Evolutionary conservation across 2,888 invertebrate genomes (phyloP).

Genomic region (Harpagoxenus sublaevis): DNA sequence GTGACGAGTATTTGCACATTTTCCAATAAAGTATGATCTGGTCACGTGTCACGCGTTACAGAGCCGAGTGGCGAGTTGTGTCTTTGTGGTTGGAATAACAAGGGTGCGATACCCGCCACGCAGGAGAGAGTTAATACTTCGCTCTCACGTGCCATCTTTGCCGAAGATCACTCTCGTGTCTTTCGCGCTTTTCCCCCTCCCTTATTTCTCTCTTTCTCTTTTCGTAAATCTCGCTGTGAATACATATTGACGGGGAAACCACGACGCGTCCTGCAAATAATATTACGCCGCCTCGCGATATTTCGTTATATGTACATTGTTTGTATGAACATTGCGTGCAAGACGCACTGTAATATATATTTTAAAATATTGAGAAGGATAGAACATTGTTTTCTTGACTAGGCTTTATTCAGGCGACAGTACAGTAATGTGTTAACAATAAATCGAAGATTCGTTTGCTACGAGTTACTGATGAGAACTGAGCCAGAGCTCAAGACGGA

Average conservation of each 20-base stretch:
- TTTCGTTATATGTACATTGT: not conserved
- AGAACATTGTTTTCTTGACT: not conserved
- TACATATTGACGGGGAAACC: constrained; percentile 29
- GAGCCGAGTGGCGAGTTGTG: constrained; percentile 80
- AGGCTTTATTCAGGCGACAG: not conserved
- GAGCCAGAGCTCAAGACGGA: not conserved
- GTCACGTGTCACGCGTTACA: constrained; percentile 78
- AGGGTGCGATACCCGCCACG: constrained; percentile 72
- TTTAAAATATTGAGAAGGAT: not conserved
- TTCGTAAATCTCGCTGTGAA: constrained; percentile 2
- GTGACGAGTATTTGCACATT: constrained; percentile 78
- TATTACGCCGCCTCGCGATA: constrained; percentile 13
- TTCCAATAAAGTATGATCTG: constrained; percentile 84
- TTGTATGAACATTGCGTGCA: too few relatives aligned
- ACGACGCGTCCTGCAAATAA: constrained; percentile 38
- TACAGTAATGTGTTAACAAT: not conserved
- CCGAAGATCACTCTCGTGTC: constrained; percentile 45
- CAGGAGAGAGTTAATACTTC: constrained; percentile 81
- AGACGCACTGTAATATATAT: not conserved
- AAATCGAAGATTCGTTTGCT: not conserved
- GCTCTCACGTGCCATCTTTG: constrained; percentile 76
- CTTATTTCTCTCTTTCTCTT: not conserved
- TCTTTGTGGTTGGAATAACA: constrained; percentile 84
- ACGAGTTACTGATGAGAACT: not conserved
- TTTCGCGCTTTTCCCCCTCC: not conserved